These are phyloP conservation scores for Caenorhabditis panamensis DNA, from an alignment of 2,888 invertebrate genomes.

Conservation along the genomic window DNA sequence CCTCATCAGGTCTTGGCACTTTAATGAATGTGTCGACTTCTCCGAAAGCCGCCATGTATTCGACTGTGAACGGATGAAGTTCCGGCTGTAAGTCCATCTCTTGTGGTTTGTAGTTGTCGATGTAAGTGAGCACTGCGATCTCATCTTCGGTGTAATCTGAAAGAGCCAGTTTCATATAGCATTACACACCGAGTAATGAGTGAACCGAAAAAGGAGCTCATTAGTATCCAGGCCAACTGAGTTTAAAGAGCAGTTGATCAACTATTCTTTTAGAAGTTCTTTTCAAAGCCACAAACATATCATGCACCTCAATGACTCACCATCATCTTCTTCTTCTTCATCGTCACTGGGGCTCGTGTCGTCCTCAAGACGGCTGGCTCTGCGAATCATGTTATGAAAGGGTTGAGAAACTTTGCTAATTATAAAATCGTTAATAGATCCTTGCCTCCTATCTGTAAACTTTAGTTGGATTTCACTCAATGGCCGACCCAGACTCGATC, in stretches of 20 bases:
- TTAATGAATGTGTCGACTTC: constrained; percentile 99
- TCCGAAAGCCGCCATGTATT: constrained; percentile 97
- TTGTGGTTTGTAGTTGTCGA: constrained; percentile 82
- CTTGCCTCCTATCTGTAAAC: constrained; percentile 52
- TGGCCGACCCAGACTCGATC: not conserved
- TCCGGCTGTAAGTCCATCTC: constrained; percentile 90
- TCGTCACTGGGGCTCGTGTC: constrained; percentile 43
- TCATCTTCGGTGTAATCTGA: constrained; percentile 82
- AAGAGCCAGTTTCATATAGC: too few species aligned
- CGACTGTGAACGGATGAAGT: constrained; percentile 94
- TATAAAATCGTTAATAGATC: constrained; percentile 57
- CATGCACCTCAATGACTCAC: not conserved
- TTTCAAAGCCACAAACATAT: too few species aligned
- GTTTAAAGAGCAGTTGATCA: too few species aligned
- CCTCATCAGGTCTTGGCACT: constrained; percentile 87
- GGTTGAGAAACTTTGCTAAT: constrained; percentile 62
- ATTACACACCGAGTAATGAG: too few species aligned
- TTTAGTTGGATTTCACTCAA: not conserved
- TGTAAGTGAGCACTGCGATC: constrained; percentile 93
- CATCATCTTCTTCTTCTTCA: constrained; percentile 38
- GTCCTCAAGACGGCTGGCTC: constrained; percentile 54
- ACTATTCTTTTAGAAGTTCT: too few species aligned
- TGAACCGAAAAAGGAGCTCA: too few species aligned
- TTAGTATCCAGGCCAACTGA: too few species aligned
- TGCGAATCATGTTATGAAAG: constrained; percentile 58